phyloP scores from a whole-genome alignment of 2,888 invertebrate genomes.

The Mayetiola destructor region DNA sequence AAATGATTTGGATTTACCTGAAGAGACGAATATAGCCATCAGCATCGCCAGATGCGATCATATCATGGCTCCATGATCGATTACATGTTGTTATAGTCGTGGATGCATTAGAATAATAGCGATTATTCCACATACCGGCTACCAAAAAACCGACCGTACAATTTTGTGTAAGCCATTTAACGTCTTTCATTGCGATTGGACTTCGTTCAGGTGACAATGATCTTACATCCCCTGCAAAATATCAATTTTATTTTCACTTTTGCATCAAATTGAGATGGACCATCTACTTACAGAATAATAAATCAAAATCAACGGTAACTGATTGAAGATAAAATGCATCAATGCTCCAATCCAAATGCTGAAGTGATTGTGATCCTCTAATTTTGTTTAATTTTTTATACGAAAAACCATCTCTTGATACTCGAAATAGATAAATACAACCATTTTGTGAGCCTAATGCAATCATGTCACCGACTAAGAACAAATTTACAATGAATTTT shows the following conservation, averaged over 20 bases:
- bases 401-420: constrained; percentile 76
- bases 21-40: constrained; percentile 76
- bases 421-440: constrained; percentile 60
- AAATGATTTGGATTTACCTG: constrained; percentile 38
- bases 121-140: constrained; percentile 81
- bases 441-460: constrained; percentile 88
- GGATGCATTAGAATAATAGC: constrained; percentile 74
- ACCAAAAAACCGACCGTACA: constrained; percentile 77
- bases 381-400: constrained; percentile 84
- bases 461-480: constrained; percentile 66
- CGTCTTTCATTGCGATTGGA: constrained; percentile 78
- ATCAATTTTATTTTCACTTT: background rate
- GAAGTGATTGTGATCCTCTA: constrained; percentile 67
- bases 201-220: constrained; percentile 74
- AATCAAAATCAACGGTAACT: constrained; percentile 77
- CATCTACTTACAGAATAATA: constrained; percentile 62
- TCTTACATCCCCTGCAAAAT: constrained; percentile 69
- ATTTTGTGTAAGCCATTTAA: constrained; percentile 78
- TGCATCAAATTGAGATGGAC: background rate
- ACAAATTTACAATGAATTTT: background rate
- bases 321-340: constrained; percentile 79
- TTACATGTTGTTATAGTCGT: constrained; percentile 67
- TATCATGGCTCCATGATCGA: constrained; percentile 68
- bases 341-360: constrained; percentile 82
- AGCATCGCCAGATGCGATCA: constrained; percentile 73